phyloP scores from a whole-genome alignment of 2,113 vertebrate genomes.

The Catagonus wagneri region DNA sequence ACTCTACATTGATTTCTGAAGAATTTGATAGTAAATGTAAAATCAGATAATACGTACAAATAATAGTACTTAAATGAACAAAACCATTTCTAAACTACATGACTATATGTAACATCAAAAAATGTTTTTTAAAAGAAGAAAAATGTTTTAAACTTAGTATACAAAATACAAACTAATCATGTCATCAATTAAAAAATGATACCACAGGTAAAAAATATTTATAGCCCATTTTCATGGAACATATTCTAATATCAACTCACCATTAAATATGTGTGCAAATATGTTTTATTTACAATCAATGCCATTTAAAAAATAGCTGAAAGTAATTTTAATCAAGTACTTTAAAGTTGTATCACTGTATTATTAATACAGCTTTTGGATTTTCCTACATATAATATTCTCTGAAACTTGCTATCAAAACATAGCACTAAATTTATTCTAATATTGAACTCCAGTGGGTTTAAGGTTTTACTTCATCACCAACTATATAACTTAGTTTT shows the following conservation, averaged over 20 bases:
- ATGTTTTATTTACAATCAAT: slow-evolving; percentile 9
- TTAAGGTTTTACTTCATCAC: slow-evolving; percentile 28
- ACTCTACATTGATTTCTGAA: slow-evolving; percentile 44
- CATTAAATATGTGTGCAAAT: not conserved
- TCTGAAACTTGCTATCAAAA: slow-evolving; percentile 43
- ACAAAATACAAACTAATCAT: slow-evolving; percentile 25
- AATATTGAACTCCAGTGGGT: not conserved
- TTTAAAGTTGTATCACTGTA: not conserved
- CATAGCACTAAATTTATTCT: not conserved
- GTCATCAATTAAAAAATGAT: not conserved
- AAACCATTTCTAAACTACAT: slow-evolving; percentile 3
- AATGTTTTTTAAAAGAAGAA: not conserved
- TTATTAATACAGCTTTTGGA: not conserved
- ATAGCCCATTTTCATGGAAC: not conserved
- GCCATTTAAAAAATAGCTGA: not conserved
- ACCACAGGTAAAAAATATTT: not conserved
- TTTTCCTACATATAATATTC: not conserved
- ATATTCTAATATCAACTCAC: not conserved
- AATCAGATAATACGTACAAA: slow-evolving; percentile 21
- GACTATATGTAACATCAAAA: not conserved
- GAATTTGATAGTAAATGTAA: slow-evolving; percentile 26
- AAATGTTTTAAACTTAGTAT: slow-evolving; percentile 19
- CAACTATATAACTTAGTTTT: not conserved
- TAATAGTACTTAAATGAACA: slow-evolving; percentile 12
- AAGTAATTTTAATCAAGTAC: slow-evolving; percentile 49